Conservation (phyloP, 2,888 invertebrate species). For the Ochropacha duplaris region DNA sequence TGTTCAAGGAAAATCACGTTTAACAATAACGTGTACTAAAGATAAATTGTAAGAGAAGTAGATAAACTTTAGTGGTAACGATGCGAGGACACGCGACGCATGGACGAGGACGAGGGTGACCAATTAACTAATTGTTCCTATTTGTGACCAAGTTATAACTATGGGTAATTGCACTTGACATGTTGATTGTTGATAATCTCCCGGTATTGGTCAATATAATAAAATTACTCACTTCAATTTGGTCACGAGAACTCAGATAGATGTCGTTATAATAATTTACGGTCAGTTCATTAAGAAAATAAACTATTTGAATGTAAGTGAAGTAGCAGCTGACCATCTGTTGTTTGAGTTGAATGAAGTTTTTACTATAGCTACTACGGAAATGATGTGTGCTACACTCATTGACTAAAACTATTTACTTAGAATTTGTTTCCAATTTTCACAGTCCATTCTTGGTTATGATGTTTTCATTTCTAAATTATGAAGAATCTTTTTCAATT, state of each 20-base stretch:
- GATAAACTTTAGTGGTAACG: slow-evolving; percentile 17
- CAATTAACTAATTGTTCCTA: slow-evolving; percentile 54
- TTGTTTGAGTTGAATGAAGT: not conserved
- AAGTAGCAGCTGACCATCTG: not conserved
- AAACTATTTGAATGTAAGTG: not conserved
- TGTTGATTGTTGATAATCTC: slow-evolving; percentile 24
- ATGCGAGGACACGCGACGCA: slow-evolving; percentile 23
- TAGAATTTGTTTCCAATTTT: not conserved
- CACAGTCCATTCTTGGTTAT: too few species aligned
- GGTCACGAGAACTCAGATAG: slow-evolving; percentile 2
- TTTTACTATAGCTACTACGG: not conserved
- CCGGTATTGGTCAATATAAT: slow-evolving; percentile 28
- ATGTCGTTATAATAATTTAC: too few species aligned
- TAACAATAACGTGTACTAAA: slow-evolving; percentile 11
- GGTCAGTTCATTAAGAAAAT: not conserved
- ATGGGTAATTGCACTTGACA: slow-evolving; percentile 27
- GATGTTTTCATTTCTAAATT: too few species aligned
- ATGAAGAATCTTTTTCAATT: too few species aligned
- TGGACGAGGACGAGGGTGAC: slow-evolving; percentile 14
- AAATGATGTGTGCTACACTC: not conserved
- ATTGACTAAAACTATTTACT: not conserved
- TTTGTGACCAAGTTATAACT: slow-evolving; percentile 32
- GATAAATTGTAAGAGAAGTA: slow-evolving; percentile 3
- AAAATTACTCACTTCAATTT: slow-evolving; percentile 16
- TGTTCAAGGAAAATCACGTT: slow-evolving; percentile 30